phyloP scores from a whole-genome alignment of 2,113 vertebrate genomes.

The Thryonomys swinderianus region DNA sequence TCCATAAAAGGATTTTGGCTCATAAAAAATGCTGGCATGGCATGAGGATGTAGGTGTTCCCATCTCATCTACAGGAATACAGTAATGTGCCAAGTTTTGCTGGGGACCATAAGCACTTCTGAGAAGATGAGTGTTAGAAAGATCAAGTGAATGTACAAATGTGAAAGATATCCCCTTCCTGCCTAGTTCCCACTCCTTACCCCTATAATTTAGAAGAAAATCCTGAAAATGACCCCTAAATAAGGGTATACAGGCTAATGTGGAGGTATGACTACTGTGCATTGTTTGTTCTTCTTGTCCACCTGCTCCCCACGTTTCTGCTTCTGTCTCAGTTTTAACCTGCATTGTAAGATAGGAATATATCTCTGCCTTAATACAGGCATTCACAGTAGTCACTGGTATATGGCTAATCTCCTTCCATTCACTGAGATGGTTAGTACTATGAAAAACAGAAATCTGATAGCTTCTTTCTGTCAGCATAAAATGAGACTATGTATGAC shows the following conservation, averaged over 20 bases:
- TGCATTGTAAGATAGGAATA: background rate
- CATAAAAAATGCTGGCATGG: constrained; percentile 78
- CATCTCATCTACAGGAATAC: constrained; percentile 62
- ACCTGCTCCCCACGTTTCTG: background rate
- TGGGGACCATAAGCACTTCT: constrained; percentile 67
- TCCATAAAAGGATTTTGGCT: constrained; percentile 78
- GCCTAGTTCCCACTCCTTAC: too few species aligned
- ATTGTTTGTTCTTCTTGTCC: background rate
- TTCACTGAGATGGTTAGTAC: constrained; percentile 77
- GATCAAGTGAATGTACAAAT: constrained; percentile 18
- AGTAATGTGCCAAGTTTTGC: constrained; percentile 59
- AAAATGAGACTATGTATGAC: constrained; percentile 83
- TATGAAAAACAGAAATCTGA: constrained; percentile 85
- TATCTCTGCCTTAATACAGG: constrained; percentile 76
- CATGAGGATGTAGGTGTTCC: constrained; percentile 66
- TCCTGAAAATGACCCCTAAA: background rate
- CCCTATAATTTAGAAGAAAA: background rate
- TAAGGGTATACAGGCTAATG: background rate
- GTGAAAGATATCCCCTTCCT: background rate
- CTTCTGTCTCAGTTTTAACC: background rate
- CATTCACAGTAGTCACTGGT: constrained; percentile 76
- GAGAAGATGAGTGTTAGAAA: constrained; percentile 45
- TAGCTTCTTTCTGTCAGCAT: constrained; percentile 82
- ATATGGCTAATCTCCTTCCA: constrained; percentile 76
- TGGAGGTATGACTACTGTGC: background rate